Evolutionary conservation across 2,888 invertebrate genomes (phyloP), one percentile per base, ranked within the genome.

Genomic region (Morpho achilles): DNA sequence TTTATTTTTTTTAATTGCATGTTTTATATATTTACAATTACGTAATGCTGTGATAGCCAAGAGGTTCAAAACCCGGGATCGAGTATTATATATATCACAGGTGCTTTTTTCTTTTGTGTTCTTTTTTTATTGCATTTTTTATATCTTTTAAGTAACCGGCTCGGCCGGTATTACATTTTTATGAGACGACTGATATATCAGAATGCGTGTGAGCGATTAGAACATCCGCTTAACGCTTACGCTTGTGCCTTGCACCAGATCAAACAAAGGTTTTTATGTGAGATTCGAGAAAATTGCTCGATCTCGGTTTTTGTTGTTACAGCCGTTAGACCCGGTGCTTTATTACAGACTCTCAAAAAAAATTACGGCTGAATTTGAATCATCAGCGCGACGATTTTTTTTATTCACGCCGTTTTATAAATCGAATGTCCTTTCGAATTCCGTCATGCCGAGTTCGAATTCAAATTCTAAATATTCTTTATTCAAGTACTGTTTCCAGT

Each of bases 241-340:
- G 45, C 65, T 59, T 43, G 42, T 59, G 39, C 7, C 58, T 68
- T 61, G 47, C 1, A 45, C 65, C 64, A 50, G 10, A 48, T 16
- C 42, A 23, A 53, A 50, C 51, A 23, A 54, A 60, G 56, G 66
- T 71, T 72, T 72, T 77, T 77, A 70, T 67, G 69, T 69, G 65
- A 67, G 69, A 74, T 71, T 74, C 67, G 67, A 67, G 72, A 69
- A 69, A 75, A 75, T 75, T 71, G 69, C 69, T 65, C 72, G 68
- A 68, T 72, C 60, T 64, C 67, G 66, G 73, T 77, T 77, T 76
- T 75, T 78, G 69, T 69, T 67, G 64, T 60, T 64, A 60, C 58
- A 60, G 56, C 48, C 54, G 47, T 54, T 50, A 46, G 43, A 23
- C 47, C 61, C 56, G 55, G 53, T 54, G 51, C 62, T 62, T 61